Conservation (phyloP, 2,888 invertebrate species). For the Diplolepis rosae region DNA sequence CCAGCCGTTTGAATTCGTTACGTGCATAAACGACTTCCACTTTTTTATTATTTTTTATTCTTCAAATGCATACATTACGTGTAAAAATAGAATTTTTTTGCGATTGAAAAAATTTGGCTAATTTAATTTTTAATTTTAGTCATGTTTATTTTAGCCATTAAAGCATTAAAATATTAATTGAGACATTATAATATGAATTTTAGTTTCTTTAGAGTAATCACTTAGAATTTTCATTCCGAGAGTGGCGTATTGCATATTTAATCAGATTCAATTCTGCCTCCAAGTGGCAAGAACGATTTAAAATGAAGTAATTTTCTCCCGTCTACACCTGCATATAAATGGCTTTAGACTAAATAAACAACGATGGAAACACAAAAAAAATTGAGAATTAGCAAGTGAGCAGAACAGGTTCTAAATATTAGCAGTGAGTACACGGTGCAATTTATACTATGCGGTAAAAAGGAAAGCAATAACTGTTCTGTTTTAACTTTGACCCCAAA, state of each 20-base stretch:
- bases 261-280: too few relatives aligned
- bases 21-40: background rate
- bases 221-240: too few relatives aligned
- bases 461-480: constrained; percentile 52
- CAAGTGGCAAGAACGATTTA: background rate
- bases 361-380: constrained; percentile 25
- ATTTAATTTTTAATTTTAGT: too few relatives aligned
- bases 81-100: too few relatives aligned
- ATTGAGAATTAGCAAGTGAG: constrained; percentile 51
- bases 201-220: too few relatives aligned
- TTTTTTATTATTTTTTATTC: too few relatives aligned
- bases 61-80: too few relatives aligned
- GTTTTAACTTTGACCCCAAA: constrained; percentile 57
- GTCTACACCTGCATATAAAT: background rate
- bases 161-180: too few relatives aligned
- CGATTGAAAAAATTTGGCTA: too few relatives aligned
- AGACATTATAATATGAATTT: too few relatives aligned
- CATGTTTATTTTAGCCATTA: too few relatives aligned
- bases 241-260: too few relatives aligned
- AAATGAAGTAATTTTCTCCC: background rate
- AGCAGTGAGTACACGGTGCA: constrained; percentile 39
- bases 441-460: constrained; percentile 40
- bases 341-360: background rate
- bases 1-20: constrained; percentile 10
- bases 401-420: constrained; percentile 56